Base-by-base conservation (phyloP, 2,888 invertebrate genomes). In the Melangyna quadrimaculata region DNA sequence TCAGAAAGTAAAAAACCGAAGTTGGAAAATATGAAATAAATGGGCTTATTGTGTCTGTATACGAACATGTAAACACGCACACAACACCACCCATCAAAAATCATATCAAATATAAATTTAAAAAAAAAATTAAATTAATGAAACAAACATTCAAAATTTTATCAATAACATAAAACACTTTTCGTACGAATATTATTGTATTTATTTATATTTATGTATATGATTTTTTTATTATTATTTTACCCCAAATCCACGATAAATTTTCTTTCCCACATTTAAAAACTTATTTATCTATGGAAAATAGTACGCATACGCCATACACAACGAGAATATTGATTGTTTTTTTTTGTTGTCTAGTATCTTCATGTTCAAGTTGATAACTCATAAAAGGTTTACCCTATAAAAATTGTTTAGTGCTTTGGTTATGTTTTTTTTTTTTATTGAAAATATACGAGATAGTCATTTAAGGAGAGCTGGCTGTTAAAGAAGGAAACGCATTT, bases 71-170 rank as follows among this genome's bases (percentile, higher is more conserved):
- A 80, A 40, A 80, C 80, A 74, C 69, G 29, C 63, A 71, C 80
- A 71, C 73, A 67, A 69, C 37, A 70, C 67, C 73, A 74, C 79
- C 79, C 69, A 75, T 45, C 22, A 51, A 59, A 75, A 70, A 57
- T 75, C 75, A 65, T 70, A 63, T 22, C 59, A 70, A 45, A 55
- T 24, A 51, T 51, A 4, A 24, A 67, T n/a, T n/a, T n/a, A 53
- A 48, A 40, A 40, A 53, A 51, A 10, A 55, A 70, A 57, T n/a
- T n/a, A 48, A 35, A 32, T 19, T 5, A 22, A 37, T 12, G 55
- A 55, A 55, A 79, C n/a, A 79, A 84, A 84, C 83, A 84, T 84
- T 84, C 83, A 84, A 84, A 84, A 79, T 79, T 84, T 84, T 84
- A 84, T 84, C 83, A 84, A 79, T 79, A 43, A 84, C 83, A 74